Conservation (phyloP, 2,888 invertebrate genomes). For the Leucophora obtusa region DNA sequence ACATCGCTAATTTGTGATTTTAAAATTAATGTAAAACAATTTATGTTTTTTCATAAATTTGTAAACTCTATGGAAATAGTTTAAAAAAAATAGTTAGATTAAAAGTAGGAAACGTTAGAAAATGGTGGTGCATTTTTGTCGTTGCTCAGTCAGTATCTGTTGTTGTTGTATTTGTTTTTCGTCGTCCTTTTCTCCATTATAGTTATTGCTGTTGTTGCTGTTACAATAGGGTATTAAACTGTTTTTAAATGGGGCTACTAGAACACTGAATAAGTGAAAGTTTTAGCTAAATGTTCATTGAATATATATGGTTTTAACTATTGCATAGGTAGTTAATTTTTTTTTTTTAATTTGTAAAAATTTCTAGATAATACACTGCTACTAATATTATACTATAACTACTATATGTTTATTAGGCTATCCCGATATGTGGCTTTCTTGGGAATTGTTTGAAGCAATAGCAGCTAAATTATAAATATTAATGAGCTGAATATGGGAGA, state of each 20-base stretch:
- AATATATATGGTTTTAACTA: background rate
- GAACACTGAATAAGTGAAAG: slow-evolving; percentile 43
- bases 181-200: background rate
- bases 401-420: no score
- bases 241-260: slow-evolving; percentile 61
- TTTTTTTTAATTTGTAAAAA: no score
- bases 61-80: background rate
- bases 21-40: no score
- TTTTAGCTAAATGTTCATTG: slow-evolving; percentile 11
- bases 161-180: slow-evolving; percentile 14
- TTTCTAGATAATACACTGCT: no score
- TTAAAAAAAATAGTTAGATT: slow-evolving; percentile 25
- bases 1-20: no score
- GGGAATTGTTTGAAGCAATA: no score
- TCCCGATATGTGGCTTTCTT: no score
- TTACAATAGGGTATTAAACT: slow-evolving; percentile 55
- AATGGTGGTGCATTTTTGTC: slow-evolving; percentile 48
- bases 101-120: slow-evolving; percentile 35
- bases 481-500: no score
- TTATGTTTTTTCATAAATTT: no score
- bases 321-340: no score
- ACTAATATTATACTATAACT: no score
- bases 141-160: slow-evolving; percentile 11
- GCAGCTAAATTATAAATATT: no score
- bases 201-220: slow-evolving; percentile 13